Evolutionary conservation across 1,140 invertebrate species (phyloP).

Genomic region (Lineus longissimus): DNA sequence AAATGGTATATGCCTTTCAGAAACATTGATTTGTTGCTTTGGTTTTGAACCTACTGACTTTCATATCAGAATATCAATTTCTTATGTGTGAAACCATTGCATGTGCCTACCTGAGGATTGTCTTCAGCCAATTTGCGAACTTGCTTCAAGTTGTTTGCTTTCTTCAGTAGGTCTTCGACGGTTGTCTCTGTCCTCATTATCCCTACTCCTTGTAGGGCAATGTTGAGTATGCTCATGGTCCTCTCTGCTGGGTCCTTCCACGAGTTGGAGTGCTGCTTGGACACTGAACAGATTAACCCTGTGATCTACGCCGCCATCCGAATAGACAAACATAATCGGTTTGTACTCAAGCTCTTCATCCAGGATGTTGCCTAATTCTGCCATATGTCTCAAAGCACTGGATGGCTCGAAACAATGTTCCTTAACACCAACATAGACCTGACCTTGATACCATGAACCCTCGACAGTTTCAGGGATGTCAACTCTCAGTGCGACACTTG

Average conservation of each 20-base stretch:
- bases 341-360: not conserved
- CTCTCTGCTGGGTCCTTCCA: constrained; percentile 23
- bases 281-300: constrained; percentile 19
- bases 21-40: constrained; percentile 7
- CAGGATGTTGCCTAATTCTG: constrained; percentile 11
- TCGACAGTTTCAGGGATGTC: constrained; percentile 18
- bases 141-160: constrained; percentile 1
- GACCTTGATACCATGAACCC: constrained; percentile 20
- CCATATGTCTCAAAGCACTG: constrained; percentile 18
- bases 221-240: constrained; percentile 21
- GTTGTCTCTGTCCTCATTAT: constrained; percentile 1
- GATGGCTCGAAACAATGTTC: constrained; percentile 24
- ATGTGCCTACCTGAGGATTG: constrained; percentile 12
- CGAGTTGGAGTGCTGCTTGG: constrained; percentile 12
- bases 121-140: constrained; percentile 9
- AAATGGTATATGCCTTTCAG: not conserved
- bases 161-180: constrained; percentile 7
- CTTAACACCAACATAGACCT: constrained; percentile 21
- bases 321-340: constrained; percentile 19
- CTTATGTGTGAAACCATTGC: constrained; percentile 9
- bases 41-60: constrained; percentile 11
- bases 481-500: constrained; percentile 19
- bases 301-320: constrained; percentile 28
- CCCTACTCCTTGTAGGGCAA: constrained; percentile 12
- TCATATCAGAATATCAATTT: constrained; percentile 5